phyloP scores from a whole-genome alignment of 2,888 invertebrate species.

The Meliscaeva auricollis region DNA sequence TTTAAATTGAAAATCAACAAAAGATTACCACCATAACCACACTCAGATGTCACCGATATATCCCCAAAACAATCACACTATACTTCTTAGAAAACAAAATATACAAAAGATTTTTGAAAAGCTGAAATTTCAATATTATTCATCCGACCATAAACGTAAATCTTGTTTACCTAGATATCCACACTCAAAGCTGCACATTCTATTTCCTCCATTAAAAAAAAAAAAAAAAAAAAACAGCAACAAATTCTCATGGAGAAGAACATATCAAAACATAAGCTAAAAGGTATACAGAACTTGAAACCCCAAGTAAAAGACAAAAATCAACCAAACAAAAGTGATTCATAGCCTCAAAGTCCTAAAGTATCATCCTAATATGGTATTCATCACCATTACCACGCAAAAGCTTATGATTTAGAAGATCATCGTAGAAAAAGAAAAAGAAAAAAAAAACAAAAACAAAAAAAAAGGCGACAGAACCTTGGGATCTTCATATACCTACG shows the following conservation, averaged over 20 bases:
- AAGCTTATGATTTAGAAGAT: slow-evolving; percentile 61
- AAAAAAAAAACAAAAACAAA: neutral
- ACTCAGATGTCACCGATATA: slow-evolving; percentile 22
- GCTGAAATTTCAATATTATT: slow-evolving; percentile 10
- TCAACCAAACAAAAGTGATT: slow-evolving; percentile 40
- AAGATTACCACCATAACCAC: neutral
- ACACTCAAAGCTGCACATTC: slow-evolving; percentile 21
- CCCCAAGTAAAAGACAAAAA: slow-evolving; percentile 1
- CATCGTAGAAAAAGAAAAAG: slow-evolving; percentile 7
- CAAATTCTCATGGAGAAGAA: slow-evolving; percentile 10
- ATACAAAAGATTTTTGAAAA: slow-evolving; percentile 17
- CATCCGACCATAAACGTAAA: slow-evolving; percentile 37
- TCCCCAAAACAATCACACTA: neutral
- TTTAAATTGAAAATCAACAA: too few relatives aligned
- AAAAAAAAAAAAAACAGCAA: slow-evolving; percentile 6
- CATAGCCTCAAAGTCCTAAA: slow-evolving; percentile 30
- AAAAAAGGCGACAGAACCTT: slow-evolving; percentile 48
- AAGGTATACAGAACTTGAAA: slow-evolving; percentile 53
- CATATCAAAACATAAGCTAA: slow-evolving; percentile 47
- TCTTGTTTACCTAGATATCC: slow-evolving; percentile 3
- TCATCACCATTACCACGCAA: slow-evolving; percentile 47
- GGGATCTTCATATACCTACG: slow-evolving; percentile 39
- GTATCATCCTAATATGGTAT: neutral
- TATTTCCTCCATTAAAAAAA: slow-evolving; percentile 49
- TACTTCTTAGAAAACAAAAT: neutral